Evolutionary conservation across 1,140 invertebrate species (phyloP).

Genomic region (Plutomurus gul): DNA sequence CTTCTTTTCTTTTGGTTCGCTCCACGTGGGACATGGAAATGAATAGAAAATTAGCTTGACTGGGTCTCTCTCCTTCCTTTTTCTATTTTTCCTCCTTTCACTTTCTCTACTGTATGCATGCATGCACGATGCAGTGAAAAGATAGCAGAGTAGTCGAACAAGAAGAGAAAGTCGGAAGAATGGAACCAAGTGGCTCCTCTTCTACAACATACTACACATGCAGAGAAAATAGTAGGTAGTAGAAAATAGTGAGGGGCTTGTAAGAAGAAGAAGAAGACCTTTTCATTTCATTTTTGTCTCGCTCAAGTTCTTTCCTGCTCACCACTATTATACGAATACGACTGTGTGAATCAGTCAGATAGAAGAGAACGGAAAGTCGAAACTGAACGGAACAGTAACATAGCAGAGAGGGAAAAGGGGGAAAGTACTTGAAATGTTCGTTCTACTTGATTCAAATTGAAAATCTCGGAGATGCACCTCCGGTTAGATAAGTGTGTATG

Average conservation of each 20-base stretch:
- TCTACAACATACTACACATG: neutral
- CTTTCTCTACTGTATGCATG: neutral
- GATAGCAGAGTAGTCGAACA: neutral
- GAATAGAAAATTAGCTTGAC: slow-evolving; percentile 10
- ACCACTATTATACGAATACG: too few relatives aligned
- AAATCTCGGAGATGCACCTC: slow-evolving; percentile 16
- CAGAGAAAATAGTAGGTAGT: neutral
- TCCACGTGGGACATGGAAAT: neutral
- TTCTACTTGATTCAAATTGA: slow-evolving; percentile 28
- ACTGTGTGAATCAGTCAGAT: too few relatives aligned
- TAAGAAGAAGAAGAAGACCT: neutral
- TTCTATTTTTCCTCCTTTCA: neutral
- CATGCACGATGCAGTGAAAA: too few relatives aligned
- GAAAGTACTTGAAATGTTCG: neutral
- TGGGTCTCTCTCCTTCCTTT: neutral
- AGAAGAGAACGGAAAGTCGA: neutral
- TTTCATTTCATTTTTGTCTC: neutral
- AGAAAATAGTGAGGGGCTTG: neutral
- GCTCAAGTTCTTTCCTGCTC: neutral
- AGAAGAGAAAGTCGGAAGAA: too few relatives aligned
- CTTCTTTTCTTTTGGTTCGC: neutral
- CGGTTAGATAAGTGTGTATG: neutral
- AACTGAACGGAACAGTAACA: neutral
- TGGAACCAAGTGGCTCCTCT: too few relatives aligned
- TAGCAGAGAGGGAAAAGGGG: too few relatives aligned